Evolutionary conservation across 2,113 vertebrate species (phyloP).

Genomic region (Bufo gargarizans): DNA sequence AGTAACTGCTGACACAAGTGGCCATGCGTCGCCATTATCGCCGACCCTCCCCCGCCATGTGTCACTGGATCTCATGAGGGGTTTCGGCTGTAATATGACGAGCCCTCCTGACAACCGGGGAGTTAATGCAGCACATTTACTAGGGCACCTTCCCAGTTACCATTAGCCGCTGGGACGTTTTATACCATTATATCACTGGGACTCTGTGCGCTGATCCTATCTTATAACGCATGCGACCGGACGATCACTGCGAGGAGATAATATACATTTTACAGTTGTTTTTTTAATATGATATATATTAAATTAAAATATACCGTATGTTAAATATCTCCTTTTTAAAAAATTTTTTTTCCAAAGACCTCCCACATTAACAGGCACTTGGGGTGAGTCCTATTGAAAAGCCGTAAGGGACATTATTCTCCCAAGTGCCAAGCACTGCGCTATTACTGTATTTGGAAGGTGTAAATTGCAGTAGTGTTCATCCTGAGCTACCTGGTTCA

Average conservation of each 20-base stretch:
- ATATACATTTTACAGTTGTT: neutral
- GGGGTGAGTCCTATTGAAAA: neutral
- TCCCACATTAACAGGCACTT: neutral
- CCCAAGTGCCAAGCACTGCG: neutral
- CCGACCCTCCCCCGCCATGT: neutral
- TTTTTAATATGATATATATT: neutral
- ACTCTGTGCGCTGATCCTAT: no score
- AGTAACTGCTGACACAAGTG: neutral
- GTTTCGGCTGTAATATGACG: neutral
- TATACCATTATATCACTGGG: neutral
- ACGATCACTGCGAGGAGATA: neutral
- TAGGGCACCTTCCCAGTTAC: neutral
- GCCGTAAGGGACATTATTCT: neutral
- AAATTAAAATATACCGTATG: no score
- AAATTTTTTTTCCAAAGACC: neutral
- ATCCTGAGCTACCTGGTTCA: neutral
- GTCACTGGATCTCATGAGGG: neutral
- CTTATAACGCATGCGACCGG: neutral
- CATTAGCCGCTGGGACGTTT: conserved; percentile 6
- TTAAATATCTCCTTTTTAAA: neutral
- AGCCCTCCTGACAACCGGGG: neutral
- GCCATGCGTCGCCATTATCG: conserved; percentile 24
- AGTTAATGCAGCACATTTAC: conserved; percentile 17
- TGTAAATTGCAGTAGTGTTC: neutral
- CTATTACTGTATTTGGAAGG: neutral